Evolutionary conservation across 2,888 invertebrate genomes (phyloP).

Genomic region (Acrobasis consociella): DNA sequence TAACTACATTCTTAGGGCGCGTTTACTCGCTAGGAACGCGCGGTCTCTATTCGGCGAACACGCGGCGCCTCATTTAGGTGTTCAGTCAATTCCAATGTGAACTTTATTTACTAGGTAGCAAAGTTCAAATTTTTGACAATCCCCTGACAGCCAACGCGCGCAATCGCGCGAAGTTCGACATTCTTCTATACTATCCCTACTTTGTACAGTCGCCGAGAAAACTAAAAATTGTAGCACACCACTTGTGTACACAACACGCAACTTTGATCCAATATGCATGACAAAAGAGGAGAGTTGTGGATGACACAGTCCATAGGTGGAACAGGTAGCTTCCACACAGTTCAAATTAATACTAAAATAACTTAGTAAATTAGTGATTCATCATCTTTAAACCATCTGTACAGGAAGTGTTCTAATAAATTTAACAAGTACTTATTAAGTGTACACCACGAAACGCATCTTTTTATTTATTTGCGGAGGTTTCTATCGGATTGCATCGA

Average conservation of each 20-base stretch:
- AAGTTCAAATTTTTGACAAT: no score
- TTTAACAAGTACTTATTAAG: background rate
- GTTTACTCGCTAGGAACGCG: no score
- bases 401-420: background rate
- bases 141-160: no score
- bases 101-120: no score
- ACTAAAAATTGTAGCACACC: conserved; percentile 63
- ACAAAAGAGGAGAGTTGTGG: conserved; percentile 68
- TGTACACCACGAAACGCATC: background rate
- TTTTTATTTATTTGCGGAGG: no score
- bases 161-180: background rate
- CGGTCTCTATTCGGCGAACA: no score
- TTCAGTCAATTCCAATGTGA: no score
- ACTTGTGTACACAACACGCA: conserved; percentile 75
- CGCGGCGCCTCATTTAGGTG: no score
- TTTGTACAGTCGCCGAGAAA: conserved; percentile 38
- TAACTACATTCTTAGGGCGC: no score
- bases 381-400: background rate
- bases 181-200: background rate
- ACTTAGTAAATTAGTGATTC: background rate
- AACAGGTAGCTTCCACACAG: conserved; percentile 55
- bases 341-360: background rate
- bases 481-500: no score
- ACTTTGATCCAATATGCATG: conserved; percentile 79
- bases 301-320: conserved; percentile 67